A percentile compares a stretch with the other conserved stretches of the same genome.
These are phyloP conservation scores for Erebia epiphron DNA, from an alignment of 2,888 invertebrate genomes.

Conservation along the genomic window DNA sequence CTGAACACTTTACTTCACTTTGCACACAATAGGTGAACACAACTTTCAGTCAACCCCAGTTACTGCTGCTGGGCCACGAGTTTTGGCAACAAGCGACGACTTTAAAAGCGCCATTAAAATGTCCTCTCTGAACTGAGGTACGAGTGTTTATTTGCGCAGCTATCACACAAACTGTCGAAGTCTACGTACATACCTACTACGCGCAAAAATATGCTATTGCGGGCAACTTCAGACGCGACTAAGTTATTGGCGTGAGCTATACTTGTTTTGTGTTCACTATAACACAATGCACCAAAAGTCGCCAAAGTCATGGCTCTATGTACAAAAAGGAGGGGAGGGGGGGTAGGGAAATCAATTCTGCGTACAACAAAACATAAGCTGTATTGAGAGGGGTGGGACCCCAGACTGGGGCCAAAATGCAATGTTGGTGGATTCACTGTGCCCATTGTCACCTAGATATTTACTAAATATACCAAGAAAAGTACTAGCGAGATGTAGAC, in stretches of 20 bases:
- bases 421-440: slow-evolving; percentile 44
- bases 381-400: slow-evolving; percentile 53
- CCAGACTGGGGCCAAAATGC: slow-evolving; percentile 53
- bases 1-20: slow-evolving; percentile 31
- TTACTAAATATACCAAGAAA: too few species aligned
- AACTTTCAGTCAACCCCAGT: slow-evolving; percentile 32
- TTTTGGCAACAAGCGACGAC: background rate
- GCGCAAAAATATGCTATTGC: too few species aligned
- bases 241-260: too few species aligned
- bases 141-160: too few species aligned
- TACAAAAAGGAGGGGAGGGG: slow-evolving; percentile 49
- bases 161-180: too few species aligned
- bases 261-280: background rate
- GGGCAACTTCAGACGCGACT: too few species aligned
- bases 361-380: slow-evolving; percentile 50
- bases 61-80: background rate
- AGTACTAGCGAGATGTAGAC: too few species aligned
- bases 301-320: slow-evolving; percentile 35
- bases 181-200: too few species aligned
- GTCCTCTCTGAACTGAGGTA: too few species aligned
- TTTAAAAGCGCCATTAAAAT: too few species aligned
- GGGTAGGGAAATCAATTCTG: slow-evolving; percentile 67
- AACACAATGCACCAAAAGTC: background rate
- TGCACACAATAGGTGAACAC: slow-evolving; percentile 39
- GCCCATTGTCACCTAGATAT: slow-evolving; percentile 47